A percentile compares a stretch with the other conserved stretches of the same genome.
Conservation (phyloP, 2,797 vertebrate genomes). For the Hemitrygon akajei region DNA sequence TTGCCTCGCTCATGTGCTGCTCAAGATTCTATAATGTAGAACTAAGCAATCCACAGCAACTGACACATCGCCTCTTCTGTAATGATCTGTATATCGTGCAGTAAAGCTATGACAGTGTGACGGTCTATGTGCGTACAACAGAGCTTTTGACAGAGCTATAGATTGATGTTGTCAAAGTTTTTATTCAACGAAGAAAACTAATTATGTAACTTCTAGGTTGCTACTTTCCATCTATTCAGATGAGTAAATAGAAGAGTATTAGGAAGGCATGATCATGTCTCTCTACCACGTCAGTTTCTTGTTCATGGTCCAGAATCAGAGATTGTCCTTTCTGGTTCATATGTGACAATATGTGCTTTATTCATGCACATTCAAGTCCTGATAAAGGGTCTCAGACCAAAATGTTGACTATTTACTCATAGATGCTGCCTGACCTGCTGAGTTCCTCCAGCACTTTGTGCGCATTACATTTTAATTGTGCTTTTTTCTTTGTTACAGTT, state of each 20-base stretch:
- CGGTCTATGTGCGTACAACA: not conserved
- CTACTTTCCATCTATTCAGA: not conserved
- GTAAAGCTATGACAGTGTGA: not conserved
- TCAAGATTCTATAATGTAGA: no score
- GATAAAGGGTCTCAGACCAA: no score
- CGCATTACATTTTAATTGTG: no score
- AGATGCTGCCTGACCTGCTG: no score
- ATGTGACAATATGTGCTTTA: not conserved
- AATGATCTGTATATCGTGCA: not conserved
- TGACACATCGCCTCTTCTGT: not conserved
- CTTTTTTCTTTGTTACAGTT: no score
- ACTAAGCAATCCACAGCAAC: not conserved
- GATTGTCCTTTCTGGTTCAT: not conserved
- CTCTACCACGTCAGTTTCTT: not conserved
- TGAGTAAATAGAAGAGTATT: not conserved
- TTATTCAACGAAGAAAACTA: not conserved
- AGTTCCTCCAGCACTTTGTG: no score
- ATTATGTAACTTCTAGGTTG: not conserved
- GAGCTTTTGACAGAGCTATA: not conserved
- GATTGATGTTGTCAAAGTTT: not conserved
- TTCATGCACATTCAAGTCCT: no score
- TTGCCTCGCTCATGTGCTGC: not conserved
- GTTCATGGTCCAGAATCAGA: not conserved
- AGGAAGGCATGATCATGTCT: not conserved
- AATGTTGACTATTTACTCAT: no score